phyloP scores from a whole-genome alignment of 2,113 vertebrate genomes.

The Rhinolophus sinicus region DNA sequence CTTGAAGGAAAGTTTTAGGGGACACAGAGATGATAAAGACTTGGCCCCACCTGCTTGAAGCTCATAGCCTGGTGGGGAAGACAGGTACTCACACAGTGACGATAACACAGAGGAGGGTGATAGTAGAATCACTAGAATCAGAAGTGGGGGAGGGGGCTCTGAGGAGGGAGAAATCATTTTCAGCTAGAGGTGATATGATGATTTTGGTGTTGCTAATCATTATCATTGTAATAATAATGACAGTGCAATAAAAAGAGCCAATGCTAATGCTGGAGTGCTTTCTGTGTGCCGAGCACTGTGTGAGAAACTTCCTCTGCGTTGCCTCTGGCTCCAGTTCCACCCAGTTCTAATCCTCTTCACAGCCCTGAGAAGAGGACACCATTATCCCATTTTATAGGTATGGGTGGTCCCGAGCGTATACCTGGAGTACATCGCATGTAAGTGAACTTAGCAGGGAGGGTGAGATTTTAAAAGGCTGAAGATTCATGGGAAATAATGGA shows the following conservation, averaged over 20 bases:
- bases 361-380: not conserved
- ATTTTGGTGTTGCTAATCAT: not conserved
- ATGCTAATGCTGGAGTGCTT: not conserved
- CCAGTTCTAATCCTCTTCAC: not conserved
- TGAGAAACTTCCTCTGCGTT: accelerated
- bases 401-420: not conserved
- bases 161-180: not conserved
- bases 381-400: not conserved
- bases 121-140: not conserved
- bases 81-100: not conserved
- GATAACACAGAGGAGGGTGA: not conserved
- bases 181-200: not conserved
- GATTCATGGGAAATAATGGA: not conserved
- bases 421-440: accelerated
- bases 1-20: not conserved
- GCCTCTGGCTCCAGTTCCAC: not conserved
- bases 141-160: not conserved
- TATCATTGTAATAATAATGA: too few species aligned
- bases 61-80: not conserved
- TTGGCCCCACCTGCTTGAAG: not conserved
- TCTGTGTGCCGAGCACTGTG: not conserved
- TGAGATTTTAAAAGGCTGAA: not conserved
- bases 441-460: not conserved
- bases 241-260: not conserved
- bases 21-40: not conserved